Conservation (phyloP, 2,888 invertebrate species). For the Rhamnusium bicolor region DNA sequence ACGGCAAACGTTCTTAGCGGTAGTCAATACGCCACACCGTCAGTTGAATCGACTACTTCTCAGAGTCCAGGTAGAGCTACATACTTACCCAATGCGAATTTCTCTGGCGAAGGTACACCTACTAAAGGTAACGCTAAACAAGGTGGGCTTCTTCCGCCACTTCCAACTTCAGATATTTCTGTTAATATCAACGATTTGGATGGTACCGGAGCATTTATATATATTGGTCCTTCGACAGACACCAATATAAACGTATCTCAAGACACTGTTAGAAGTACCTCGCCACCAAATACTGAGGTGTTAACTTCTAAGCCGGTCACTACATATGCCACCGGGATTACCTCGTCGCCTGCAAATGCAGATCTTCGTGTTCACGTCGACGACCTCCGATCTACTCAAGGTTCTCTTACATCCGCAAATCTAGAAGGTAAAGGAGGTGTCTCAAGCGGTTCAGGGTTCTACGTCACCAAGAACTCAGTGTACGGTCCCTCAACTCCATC, state of each 20-base stretch:
- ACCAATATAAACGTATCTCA: not conserved
- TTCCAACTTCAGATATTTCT: not conserved
- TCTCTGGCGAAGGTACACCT: not conserved
- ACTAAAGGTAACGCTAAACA: not conserved
- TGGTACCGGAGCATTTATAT: not conserved
- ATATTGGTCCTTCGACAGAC: not conserved
- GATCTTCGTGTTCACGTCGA: not conserved
- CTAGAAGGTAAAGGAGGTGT: not conserved
- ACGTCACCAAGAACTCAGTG: constrained; percentile 43
- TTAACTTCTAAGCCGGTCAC: too few species aligned
- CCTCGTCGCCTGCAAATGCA: not conserved
- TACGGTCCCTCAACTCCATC: constrained; percentile 1
- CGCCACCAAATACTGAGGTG: not conserved
- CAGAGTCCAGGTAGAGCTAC: not conserved
- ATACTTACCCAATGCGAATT: not conserved
- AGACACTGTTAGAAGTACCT: not conserved
- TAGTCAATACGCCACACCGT: too few species aligned
- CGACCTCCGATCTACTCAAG: not conserved
- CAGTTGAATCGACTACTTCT: too few species aligned
- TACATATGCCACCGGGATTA: too few species aligned
- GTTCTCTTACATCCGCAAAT: not conserved
- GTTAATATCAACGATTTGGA: not conserved
- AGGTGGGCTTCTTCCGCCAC: not conserved
- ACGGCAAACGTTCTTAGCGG: too few species aligned
- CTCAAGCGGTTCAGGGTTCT: constrained; percentile 38